These are phyloP conservation scores for Drosophila colorata DNA, from an alignment of 2,888 invertebrate species.

Conservation along the genomic window DNA sequence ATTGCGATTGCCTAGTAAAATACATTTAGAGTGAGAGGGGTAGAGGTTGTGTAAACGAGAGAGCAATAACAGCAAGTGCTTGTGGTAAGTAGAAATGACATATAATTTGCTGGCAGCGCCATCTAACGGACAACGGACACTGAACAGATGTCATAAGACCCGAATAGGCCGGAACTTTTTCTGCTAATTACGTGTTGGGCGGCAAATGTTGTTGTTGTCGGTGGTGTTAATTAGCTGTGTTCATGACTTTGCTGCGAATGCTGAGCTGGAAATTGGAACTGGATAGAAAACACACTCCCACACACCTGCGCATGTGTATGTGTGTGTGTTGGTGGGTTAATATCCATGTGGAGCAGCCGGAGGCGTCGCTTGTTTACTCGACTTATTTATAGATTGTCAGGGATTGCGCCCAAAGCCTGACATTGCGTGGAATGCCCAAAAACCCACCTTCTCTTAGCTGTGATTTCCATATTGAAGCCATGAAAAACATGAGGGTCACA, in stretches of 20 bases:
- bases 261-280: conserved; percentile 34
- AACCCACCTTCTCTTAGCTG: conserved; percentile 5
- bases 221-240: conserved; percentile 48
- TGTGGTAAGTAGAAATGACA: not conserved
- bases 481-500: conserved; percentile 36
- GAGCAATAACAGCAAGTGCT: not conserved
- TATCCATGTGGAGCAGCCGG: conserved; percentile 19
- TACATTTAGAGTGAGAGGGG: not conserved
- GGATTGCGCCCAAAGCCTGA: conserved; percentile 33
- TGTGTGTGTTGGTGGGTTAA: conserved; percentile 15
- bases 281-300: conserved; percentile 3
- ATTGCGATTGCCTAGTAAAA: too few relatives aligned
- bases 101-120: not conserved
- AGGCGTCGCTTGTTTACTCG: conserved; percentile 50
- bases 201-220: conserved; percentile 11
- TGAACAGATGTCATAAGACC: not conserved
- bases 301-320: not conserved
- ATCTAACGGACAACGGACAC: conserved; percentile 34
- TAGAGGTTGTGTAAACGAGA: not conserved
- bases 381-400: conserved; percentile 73
- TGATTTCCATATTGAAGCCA: conserved; percentile 48
- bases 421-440: conserved; percentile 12
- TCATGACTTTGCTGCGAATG: conserved; percentile 27
- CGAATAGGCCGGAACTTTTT: conserved; percentile 8
- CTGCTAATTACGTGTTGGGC: conserved; percentile 27